Evolutionary conservation across 2,888 invertebrate genomes (phyloP).

Genomic region (Callimorpha dominula): DNA sequence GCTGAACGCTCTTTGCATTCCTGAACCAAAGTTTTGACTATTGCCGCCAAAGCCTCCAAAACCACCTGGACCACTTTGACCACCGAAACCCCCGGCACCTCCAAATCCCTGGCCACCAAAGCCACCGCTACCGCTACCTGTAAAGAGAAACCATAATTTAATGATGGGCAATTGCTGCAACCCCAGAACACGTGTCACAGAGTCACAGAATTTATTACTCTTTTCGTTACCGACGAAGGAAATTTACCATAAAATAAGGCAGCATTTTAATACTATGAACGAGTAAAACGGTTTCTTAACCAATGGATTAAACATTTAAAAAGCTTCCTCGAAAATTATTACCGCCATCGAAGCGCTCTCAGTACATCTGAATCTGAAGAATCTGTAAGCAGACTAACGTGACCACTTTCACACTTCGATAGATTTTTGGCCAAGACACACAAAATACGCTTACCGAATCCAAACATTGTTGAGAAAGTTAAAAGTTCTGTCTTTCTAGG

Average conservation of each 20-base stretch:
- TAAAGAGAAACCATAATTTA: neutral
- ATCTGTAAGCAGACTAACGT: neutral
- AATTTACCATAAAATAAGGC: no score
- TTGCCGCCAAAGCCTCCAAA: conserved; percentile 39
- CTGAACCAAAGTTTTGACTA: conserved; percentile 22
- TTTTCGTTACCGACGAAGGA: no score
- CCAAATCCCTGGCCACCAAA: conserved; percentile 28
- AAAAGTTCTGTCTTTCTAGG: conserved; percentile 1
- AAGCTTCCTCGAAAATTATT: no score
- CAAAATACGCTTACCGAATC: conserved; percentile 8
- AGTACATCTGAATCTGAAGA: no score
- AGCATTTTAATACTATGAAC: no score
- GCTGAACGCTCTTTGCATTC: conserved; percentile 13
- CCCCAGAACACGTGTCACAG: no score
- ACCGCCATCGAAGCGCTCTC: no score
- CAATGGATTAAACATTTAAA: no score
- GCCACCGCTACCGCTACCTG: conserved; percentile 37
- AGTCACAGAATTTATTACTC: no score
- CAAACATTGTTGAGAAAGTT: conserved; percentile 16
- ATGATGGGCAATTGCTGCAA: neutral
- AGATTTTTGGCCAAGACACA: neutral
- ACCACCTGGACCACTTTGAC: conserved; percentile 10
- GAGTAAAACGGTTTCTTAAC: no score
- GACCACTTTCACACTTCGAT: neutral
- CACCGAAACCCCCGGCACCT: conserved; percentile 22